These are phyloP conservation scores for Engraulis encrasicolus DNA, from an alignment of 2,113 vertebrate species.

Conservation along the genomic window DNA sequence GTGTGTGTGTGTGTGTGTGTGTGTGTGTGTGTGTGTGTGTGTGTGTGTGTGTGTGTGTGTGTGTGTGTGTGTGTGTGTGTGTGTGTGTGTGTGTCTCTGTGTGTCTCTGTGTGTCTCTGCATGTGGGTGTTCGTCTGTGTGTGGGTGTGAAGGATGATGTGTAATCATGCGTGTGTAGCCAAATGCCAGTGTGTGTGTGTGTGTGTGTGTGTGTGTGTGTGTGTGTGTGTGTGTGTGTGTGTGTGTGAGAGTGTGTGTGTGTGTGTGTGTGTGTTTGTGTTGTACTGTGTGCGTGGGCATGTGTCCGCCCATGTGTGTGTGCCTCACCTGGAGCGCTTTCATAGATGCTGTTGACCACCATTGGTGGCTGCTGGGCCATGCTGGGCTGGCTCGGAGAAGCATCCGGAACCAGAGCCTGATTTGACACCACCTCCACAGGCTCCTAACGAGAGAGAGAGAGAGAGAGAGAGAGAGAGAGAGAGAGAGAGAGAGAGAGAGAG, in stretches of 20 bases:
- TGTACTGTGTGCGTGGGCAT: too few relatives aligned
- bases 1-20: neutral
- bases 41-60: too few relatives aligned
- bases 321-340: conserved; percentile 34
- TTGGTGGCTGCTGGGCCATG: neutral
- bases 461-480: neutral
- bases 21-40: neutral
- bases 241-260: conserved; percentile 1
- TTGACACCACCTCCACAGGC: neutral
- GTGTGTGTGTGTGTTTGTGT: neutral
- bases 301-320: neutral
- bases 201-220: too few relatives aligned
- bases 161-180: neutral
- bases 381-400: neutral
- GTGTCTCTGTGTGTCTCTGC: conserved; percentile 21
- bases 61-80: too few relatives aligned
- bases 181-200: neutral
- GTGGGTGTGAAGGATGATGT: too few relatives aligned
- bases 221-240: neutral
- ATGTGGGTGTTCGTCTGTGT: neutral
- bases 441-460: conserved; percentile 16
- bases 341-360: conserved; percentile 38
- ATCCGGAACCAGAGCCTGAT: conserved; percentile 13
- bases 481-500: neutral
- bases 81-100: neutral